These are phyloP conservation scores for Scophthalmus maximus DNA, from an alignment of 2,113 vertebrate species.

Conservation along the genomic window DNA sequence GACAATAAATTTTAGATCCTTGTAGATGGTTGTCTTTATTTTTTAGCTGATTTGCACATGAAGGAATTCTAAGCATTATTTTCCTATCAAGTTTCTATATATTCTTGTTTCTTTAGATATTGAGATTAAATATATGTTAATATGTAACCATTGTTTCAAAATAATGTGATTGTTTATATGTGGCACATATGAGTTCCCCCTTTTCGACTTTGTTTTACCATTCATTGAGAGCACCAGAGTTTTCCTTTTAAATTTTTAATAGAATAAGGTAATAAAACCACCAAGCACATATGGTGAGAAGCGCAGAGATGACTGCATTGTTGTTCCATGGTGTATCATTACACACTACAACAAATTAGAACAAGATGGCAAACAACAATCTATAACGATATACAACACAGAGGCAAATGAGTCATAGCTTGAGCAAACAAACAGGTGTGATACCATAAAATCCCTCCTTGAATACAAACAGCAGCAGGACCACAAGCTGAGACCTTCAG, in stretches of 20 bases:
- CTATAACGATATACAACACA: constrained; percentile 23
- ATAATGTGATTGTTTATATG: too few relatives aligned
- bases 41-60: too few relatives aligned
- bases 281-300: constrained; percentile 4
- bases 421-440: constrained; percentile 72
- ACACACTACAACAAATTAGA: constrained; percentile 44
- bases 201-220: background rate
- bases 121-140: background rate
- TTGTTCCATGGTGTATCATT: constrained; percentile 35
- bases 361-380: constrained; percentile 39
- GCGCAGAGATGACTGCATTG: constrained; percentile 25
- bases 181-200: too few relatives aligned
- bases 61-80: too few relatives aligned
- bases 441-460: constrained; percentile 43
- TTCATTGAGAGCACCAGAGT: background rate
- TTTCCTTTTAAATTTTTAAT: background rate
- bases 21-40: background rate
- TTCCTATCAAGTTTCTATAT: background rate
- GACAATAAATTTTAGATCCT: too few relatives aligned
- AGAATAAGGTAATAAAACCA: constrained; percentile 12
- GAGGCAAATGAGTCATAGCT: constrained; percentile 55
- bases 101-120: background rate
- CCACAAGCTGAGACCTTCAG: constrained; percentile 40
- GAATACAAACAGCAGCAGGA: constrained; percentile 67
- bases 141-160: too few relatives aligned